Evolutionary conservation across 2,797 vertebrate genomes (phyloP).

Genomic region (Megaceryle alcyon): DNA sequence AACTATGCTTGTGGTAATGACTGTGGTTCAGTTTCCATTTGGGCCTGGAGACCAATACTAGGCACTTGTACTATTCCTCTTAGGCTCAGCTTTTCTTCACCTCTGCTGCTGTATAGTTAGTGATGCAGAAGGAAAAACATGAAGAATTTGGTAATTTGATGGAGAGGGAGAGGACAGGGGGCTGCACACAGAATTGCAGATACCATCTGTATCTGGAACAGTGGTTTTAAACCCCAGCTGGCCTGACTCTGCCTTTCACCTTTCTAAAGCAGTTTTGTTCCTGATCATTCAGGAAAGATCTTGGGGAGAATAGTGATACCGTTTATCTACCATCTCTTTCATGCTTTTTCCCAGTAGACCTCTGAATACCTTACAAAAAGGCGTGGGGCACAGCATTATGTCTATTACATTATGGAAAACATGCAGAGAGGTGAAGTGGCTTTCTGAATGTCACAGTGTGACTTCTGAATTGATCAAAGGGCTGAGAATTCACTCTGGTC

Average conservation of each 20-base stretch:
- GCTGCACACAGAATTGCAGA: background rate
- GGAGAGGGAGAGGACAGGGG: background rate
- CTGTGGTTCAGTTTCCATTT: background rate
- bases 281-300: background rate
- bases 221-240: background rate
- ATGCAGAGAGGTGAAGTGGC: background rate
- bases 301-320: background rate
- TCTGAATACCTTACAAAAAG: background rate
- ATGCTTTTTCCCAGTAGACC: background rate
- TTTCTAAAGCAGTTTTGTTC: background rate
- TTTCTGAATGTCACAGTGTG: background rate
- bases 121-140: background rate
- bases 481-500: background rate
- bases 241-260: background rate
- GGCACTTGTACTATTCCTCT: background rate
- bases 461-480: background rate
- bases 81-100: background rate
- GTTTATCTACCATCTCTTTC: background rate
- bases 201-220: background rate
- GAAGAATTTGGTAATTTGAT: background rate
- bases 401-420: background rate
- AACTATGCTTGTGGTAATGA: conserved; percentile 15
- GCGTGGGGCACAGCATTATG: background rate
- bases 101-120: background rate
- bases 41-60: background rate